These are phyloP conservation scores for Eurosta solidaginis DNA, from an alignment of 1,140 invertebrate species.

Conservation along the genomic window DNA sequence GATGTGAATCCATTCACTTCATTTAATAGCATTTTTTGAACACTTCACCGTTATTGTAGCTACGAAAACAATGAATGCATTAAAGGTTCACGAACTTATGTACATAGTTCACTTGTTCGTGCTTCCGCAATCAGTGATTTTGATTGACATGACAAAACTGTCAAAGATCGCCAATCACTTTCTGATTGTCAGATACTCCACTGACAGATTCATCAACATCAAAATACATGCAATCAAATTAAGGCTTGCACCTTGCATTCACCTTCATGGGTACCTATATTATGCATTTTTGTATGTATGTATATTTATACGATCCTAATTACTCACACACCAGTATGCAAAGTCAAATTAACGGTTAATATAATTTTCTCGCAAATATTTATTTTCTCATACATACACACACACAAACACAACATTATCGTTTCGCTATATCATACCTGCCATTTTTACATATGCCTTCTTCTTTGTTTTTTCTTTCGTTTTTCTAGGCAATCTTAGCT, in stretches of 20 bases:
- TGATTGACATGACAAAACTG: conserved; percentile 18
- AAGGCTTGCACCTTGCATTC: neutral
- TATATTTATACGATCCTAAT: no score
- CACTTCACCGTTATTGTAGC: no score
- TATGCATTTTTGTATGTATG: no score
- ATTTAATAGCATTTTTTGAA: no score
- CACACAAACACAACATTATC: neutral
- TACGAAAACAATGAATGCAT: neutral
- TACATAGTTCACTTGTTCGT: neutral
- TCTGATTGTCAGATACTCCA: neutral
- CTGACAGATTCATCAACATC: conserved; percentile 25
- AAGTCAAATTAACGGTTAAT: conserved; percentile 26
- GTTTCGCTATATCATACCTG: neutral
- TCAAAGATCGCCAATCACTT: neutral
- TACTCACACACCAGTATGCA: no score
- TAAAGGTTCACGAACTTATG: neutral
- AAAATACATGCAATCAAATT: neutral
- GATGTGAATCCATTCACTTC: no score
- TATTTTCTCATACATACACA: neutral
- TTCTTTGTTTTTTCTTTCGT: conserved; percentile 23
- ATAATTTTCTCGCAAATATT: conserved; percentile 4
- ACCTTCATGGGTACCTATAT: no score
- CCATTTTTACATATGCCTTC: neutral
- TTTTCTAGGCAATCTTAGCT: conserved; percentile 76
- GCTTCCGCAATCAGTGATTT: conserved; percentile 12